Conservation (phyloP, 1,140 invertebrate species). For the Drosophila punjabiensis region DNA sequence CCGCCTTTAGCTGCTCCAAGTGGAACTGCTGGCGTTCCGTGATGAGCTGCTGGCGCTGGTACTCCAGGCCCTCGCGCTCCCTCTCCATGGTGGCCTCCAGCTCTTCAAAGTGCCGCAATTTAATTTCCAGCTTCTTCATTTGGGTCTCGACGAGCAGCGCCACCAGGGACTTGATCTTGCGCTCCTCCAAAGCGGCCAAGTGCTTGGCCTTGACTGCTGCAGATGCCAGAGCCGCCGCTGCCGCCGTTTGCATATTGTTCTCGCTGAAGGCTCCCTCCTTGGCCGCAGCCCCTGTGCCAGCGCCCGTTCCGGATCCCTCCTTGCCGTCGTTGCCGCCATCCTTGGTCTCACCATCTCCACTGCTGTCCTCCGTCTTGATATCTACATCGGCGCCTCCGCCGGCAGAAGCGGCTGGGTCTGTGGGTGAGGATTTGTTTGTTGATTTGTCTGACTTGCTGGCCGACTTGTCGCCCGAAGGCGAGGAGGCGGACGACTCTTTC, state of each 20-base stretch:
- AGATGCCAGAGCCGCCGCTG: constrained; percentile 97
- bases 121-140: constrained; percentile 99
- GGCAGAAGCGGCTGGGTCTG: constrained; percentile 51
- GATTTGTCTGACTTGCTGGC: constrained; percentile 71
- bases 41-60: constrained; percentile 98
- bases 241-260: constrained; percentile 96
- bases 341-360: constrained; percentile 74
- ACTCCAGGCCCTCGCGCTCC: constrained; percentile 98
- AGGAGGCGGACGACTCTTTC: constrained; percentile 59
- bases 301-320: constrained; percentile 38
- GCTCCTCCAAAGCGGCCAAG: constrained; percentile 98
- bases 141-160: constrained; percentile 99
- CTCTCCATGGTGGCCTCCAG: constrained; percentile 99
- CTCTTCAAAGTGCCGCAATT: constrained; percentile 99
- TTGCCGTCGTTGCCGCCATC: constrained; percentile 63
- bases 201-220: constrained; percentile 99
- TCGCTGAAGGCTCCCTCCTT: constrained; percentile 90
- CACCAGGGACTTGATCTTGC: constrained; percentile 99
- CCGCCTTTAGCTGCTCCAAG: constrained; percentile 98
- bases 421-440: constrained; percentile 81
- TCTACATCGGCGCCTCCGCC: constrained; percentile 33
- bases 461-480: constrained; percentile 43
- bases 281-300: constrained; percentile 35
- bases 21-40: constrained; percentile 99
- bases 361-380: constrained; percentile 75